phyloP scores from a whole-genome alignment of 2,797 vertebrate genomes.

The Lagodon rhomboides region DNA sequence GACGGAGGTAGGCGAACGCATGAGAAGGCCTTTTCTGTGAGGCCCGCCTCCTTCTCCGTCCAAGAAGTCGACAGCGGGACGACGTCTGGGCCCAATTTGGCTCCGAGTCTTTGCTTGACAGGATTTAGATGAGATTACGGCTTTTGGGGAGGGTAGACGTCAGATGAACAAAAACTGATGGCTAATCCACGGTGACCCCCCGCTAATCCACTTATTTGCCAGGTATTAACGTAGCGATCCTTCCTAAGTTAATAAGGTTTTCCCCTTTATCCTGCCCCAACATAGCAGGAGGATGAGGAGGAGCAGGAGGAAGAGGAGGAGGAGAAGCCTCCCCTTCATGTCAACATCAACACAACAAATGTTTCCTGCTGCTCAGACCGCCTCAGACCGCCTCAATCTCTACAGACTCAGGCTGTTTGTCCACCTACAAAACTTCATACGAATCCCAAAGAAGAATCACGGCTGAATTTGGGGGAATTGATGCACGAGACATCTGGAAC shows the following conservation, averaged over 20 bases:
- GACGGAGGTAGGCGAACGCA: background rate
- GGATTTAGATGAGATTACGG: constrained; percentile 76
- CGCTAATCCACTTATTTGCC: constrained; percentile 84
- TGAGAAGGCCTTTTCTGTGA: constrained; percentile 4
- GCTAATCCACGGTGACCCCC: constrained; percentile 79
- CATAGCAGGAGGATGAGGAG: constrained; percentile 41
- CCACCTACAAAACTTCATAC: background rate
- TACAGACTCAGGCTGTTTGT: background rate
- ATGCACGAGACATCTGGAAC: background rate
- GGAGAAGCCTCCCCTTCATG: background rate
- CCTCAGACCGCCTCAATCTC: background rate
- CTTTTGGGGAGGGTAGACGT: constrained; percentile 51
- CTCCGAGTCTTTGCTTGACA: constrained; percentile 49
- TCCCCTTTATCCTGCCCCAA: constrained; percentile 21
- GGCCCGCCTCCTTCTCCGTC: background rate
- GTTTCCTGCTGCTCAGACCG: constrained; percentile 6
- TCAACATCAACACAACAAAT: constrained; percentile 7
- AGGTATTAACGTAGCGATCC: constrained; percentile 76
- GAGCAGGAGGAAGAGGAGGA: constrained; percentile 6
- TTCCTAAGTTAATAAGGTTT: constrained; percentile 73
- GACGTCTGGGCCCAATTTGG: constrained; percentile 57
- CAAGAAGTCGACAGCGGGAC: constrained; percentile 39
- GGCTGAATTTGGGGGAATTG: background rate
- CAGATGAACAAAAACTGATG: constrained; percentile 70
- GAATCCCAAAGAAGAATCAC: no score